These are phyloP conservation scores for Trachymyrmex cornetzi DNA, from an alignment of 1,140 invertebrate species.

Conservation along the genomic window DNA sequence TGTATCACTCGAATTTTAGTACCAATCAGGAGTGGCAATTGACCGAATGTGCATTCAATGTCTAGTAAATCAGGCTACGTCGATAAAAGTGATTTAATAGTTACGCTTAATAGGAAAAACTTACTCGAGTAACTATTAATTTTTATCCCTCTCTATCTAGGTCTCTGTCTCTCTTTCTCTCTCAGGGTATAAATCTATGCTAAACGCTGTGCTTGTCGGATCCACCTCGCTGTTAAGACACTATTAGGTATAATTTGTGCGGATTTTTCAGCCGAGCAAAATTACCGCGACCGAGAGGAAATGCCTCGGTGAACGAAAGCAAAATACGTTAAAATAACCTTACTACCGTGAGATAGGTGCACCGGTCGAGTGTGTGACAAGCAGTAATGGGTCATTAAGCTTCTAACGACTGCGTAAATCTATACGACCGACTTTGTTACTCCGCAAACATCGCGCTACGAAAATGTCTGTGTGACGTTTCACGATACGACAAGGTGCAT, in stretches of 20 bases:
- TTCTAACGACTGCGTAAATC: slow-evolving; percentile 63
- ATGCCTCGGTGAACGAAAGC: slow-evolving; percentile 41
- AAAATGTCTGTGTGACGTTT: slow-evolving; percentile 35
- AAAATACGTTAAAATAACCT: slow-evolving; percentile 48
- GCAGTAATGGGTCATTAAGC: slow-evolving; percentile 64
- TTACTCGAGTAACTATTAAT: background rate
- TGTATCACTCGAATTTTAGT: slow-evolving; percentile 17
- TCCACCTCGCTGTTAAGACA: background rate
- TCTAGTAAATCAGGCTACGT: slow-evolving; percentile 12
- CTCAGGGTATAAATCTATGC: slow-evolving; percentile 38
- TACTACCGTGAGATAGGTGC: slow-evolving; percentile 1
- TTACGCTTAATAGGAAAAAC: slow-evolving; percentile 3
- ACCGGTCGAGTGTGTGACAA: slow-evolving; percentile 40
- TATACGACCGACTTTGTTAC: slow-evolving; percentile 58
- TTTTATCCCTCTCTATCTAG: too few relatives aligned
- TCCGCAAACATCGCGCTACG: slow-evolving; percentile 7
- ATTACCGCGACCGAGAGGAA: slow-evolving; percentile 39
- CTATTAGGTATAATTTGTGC: slow-evolving; percentile 31
- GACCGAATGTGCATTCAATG: slow-evolving; percentile 23
- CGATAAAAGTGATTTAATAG: slow-evolving; percentile 43
- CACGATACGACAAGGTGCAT: slow-evolving; percentile 8
- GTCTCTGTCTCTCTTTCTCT: background rate
- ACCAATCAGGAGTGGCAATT: slow-evolving; percentile 33
- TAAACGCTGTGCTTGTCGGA: background rate
- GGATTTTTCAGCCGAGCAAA: slow-evolving; percentile 30